A percentile compares a stretch with the other conserved stretches of the same genome.
Evolutionary conservation across 2,113 vertebrate genomes (phyloP).

Genomic region (Sorex araneus): DNA sequence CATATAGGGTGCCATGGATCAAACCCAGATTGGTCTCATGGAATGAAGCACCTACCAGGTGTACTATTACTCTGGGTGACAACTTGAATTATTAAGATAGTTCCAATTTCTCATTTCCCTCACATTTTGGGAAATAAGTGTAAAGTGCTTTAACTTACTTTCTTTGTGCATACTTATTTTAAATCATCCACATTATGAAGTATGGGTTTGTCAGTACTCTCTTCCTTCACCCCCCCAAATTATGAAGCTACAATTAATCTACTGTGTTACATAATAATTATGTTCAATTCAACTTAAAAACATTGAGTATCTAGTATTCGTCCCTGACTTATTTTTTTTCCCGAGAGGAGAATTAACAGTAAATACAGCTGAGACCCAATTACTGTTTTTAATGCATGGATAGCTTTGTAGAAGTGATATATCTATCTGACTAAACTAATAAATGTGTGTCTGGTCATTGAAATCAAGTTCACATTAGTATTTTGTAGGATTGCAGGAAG

Average conservation of each 20-base stretch:
- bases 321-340: not conserved
- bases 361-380: not conserved
- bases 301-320: not conserved
- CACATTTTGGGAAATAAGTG: not conserved
- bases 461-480: not conserved
- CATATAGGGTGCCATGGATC: too few species aligned
- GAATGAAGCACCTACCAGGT: too few species aligned
- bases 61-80: too few species aligned
- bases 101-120: not conserved
- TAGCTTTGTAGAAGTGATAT: not conserved
- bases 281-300: not conserved
- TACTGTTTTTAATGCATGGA: not conserved
- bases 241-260: constrained; percentile 13
- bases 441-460: not conserved
- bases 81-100: not conserved
- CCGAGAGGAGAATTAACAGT: not conserved
- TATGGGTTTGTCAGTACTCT: constrained; percentile 21
- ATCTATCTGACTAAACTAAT: not conserved
- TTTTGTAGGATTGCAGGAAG: not conserved
- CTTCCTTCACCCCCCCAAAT: constrained; percentile 15
- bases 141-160: not conserved
- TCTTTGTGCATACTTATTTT: constrained; percentile 6
- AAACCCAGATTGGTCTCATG: too few species aligned
- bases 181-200: not conserved
- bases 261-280: constrained; percentile 39